phyloP scores from a whole-genome alignment of 2,113 vertebrate genomes.

The Hylia prasina region DNA sequence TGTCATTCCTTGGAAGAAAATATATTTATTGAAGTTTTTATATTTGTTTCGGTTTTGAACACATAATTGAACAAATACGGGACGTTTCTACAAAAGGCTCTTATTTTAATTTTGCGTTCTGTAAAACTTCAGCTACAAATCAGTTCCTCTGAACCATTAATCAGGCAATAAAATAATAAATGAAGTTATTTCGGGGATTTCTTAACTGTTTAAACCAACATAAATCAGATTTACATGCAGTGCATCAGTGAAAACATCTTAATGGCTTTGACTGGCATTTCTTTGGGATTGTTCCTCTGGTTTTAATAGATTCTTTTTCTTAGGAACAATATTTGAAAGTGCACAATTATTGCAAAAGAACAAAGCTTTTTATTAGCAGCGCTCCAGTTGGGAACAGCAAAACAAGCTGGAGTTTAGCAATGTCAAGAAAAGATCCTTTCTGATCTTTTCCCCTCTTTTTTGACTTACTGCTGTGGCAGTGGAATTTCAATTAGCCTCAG shows the following conservation, averaged over 20 bases:
- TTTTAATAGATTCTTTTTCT: not conserved
- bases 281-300: slow-evolving; percentile 16
- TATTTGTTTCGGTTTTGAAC: slow-evolving; percentile 69
- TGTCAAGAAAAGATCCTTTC: not conserved
- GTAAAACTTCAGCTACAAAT: slow-evolving; percentile 54
- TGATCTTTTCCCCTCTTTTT: not conserved
- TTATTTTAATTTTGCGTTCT: slow-evolving; percentile 67
- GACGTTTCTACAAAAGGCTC: slow-evolving; percentile 52
- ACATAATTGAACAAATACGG: slow-evolving; percentile 67
- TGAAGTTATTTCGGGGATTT: slow-evolving; percentile 73
- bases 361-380: not conserved
- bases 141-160: slow-evolving; percentile 60
- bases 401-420: not conserved
- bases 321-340: not conserved
- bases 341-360: slow-evolving; percentile 23
- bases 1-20: slow-evolving; percentile 76
- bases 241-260: slow-evolving; percentile 43
- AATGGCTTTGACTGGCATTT: not conserved
- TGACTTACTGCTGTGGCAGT: not conserved
- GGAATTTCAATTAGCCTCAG: slow-evolving; percentile 45
- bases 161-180: slow-evolving; percentile 69
- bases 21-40: slow-evolving; percentile 76
- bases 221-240: slow-evolving; percentile 75
- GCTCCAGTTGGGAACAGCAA: not conserved
- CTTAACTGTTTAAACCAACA: slow-evolving; percentile 76